Evolutionary conservation across 2,888 invertebrate genomes (phyloP).

Genomic region (Argyresthia goedartella): DNA sequence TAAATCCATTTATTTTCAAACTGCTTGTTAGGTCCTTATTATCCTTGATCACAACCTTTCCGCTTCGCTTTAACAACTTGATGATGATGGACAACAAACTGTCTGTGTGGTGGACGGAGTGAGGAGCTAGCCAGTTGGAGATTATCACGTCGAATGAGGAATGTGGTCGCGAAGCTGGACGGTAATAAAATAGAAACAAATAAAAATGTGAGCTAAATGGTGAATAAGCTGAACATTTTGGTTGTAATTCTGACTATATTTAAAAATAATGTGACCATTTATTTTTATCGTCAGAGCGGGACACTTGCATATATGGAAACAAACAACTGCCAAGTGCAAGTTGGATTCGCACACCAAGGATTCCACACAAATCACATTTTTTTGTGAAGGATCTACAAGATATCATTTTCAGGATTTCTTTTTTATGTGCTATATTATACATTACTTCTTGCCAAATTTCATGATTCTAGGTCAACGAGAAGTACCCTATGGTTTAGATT

Average conservation of each 20-base stretch:
- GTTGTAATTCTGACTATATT: neutral
- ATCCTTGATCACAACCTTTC: conserved; percentile 68
- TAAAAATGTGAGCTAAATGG: conserved; percentile 1
- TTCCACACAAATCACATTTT: too few relatives aligned
- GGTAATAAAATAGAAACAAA: neutral
- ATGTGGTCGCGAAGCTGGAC: conserved; percentile 65
- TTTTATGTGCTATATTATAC: too few relatives aligned
- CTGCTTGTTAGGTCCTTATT: conserved; percentile 48
- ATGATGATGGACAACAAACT: conserved; percentile 67
- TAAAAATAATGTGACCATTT: too few relatives aligned
- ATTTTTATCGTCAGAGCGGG: too few relatives aligned
- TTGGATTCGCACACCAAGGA: too few relatives aligned
- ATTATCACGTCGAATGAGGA: conserved; percentile 75
- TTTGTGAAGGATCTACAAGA: too few relatives aligned
- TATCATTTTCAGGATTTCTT: too few relatives aligned
- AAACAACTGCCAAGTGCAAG: too few relatives aligned
- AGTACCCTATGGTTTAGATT: too few relatives aligned
- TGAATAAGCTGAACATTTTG: neutral
- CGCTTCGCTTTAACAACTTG: conserved; percentile 74
- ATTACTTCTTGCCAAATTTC: too few relatives aligned
- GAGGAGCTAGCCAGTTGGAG: conserved; percentile 58
- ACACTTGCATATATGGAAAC: too few relatives aligned
- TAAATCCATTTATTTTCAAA: conserved; percentile 76
- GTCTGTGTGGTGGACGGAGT: conserved; percentile 47
- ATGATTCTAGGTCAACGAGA: too few relatives aligned